Base-by-base conservation (phyloP, 2,113 vertebrate species). In the Cyanoliseus patagonus region DNA sequence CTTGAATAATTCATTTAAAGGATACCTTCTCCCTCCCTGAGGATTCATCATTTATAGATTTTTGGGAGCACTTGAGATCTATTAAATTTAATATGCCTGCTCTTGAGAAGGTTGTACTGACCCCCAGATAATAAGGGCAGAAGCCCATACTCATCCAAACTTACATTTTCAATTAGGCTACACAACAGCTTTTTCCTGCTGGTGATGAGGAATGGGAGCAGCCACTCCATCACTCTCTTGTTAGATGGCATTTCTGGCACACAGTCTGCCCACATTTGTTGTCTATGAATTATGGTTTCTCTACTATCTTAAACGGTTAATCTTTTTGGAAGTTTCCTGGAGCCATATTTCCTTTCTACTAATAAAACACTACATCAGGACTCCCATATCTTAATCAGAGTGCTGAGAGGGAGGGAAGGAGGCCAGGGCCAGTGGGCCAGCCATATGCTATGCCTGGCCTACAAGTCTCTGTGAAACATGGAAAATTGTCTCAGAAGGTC, bases 191-290 rank as follows among this genome's bases (percentile, higher is more conserved):
- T 41, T 76, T 75, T 76, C 1, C 3, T 68, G 52, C 80, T 81
- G 83, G n/a, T 1, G 9, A 37, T 94, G 92, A 95, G 66, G 69
- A 62, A 94, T 74, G 85, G 78, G 75, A 96, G 67, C 72, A 86
- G 72, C 88, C 3, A 8, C 82, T 90, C 72, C 92, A 88, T 96
- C 94, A 70, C 59, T 96, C 78, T 87, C 85, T 17, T 63, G 41
- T 81, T 90, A 74, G 90, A n/a, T 93, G 92, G 63, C 90, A 95
- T 68, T 91, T 85, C 79, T 92, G 94, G 82, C 93, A 90, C 78
- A 57, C 75, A 88, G 35, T 80, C 82, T 94, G 93, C 87, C 84
- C 79, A 41, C 51, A 9, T 87, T 85, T 83, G 70, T 83, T 77
- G 72, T 68, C n/a, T 86, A 5, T 90, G 92, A 96, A 80, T 93